Evolutionary conservation across 2,888 invertebrate species (phyloP).

Genomic region (Camptogramma bilineatum): DNA sequence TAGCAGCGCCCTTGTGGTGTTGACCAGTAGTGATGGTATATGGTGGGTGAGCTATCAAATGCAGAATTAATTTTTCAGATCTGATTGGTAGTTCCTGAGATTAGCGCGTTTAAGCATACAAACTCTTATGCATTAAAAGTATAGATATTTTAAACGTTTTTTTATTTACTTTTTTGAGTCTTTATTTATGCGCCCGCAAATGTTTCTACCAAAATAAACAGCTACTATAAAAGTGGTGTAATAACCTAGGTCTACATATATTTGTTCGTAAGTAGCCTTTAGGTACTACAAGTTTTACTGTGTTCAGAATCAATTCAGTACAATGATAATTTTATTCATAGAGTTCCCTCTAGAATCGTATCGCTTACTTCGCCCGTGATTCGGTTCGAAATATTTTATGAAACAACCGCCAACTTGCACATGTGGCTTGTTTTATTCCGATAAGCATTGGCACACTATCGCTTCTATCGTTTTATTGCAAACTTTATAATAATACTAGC

Average conservation of each 20-base stretch:
- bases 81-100: too few species aligned
- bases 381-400: slow-evolving; percentile 79
- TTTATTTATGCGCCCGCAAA: background rate
- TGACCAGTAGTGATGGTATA: too few species aligned
- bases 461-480: background rate
- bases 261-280: slow-evolving; percentile 66
- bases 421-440: slow-evolving; percentile 50
- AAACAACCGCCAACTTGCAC: slow-evolving; percentile 61
- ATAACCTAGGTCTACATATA: background rate
- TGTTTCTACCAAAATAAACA: background rate
- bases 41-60: too few species aligned
- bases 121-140: too few species aligned
- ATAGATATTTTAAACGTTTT: too few species aligned
- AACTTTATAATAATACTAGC: too few species aligned
- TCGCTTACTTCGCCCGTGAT: slow-evolving; percentile 83
- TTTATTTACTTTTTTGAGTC: background rate
- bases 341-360: slow-evolving; percentile 82
- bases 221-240: background rate
- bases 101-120: too few species aligned
- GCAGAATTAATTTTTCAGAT: too few species aligned
- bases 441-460: slow-evolving; percentile 7
- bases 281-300: slow-evolving; percentile 74
- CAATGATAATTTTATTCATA: slow-evolving; percentile 85
- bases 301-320: slow-evolving; percentile 81
- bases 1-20: too few species aligned